Conservation (phyloP, 1,140 invertebrate genomes). For the Caligus rogercresseyi region DNA sequence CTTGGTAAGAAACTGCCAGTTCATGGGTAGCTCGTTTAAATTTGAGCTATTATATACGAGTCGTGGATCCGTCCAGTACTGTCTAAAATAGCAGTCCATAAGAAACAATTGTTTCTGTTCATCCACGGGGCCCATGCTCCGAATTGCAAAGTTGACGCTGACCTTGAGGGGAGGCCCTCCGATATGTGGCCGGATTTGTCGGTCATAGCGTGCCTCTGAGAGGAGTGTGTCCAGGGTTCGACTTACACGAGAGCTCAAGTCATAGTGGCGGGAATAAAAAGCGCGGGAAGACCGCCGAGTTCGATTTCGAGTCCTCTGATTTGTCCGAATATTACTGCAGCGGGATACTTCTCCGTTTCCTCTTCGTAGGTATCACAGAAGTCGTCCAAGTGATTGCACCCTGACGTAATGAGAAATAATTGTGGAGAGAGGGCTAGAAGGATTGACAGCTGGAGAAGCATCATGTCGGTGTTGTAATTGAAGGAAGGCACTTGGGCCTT, state of each 20-base stretch:
- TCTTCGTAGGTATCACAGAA: neutral
- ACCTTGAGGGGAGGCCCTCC: conserved; percentile 3
- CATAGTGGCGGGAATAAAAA: neutral
- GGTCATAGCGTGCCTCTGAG: conserved; percentile 8
- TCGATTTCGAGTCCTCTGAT: neutral
- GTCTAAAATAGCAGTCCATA: conserved; percentile 36
- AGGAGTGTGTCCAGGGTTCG: conserved; percentile 3
- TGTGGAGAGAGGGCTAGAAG: neutral
- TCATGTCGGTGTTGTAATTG: no score
- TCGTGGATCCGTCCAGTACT: conserved; percentile 33
- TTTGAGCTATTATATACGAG: conserved; percentile 24
- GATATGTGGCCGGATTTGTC: conserved; percentile 12
- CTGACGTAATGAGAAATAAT: neutral
- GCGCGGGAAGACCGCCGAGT: neutral
- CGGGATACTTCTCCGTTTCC: neutral
- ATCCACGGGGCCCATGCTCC: conserved; percentile 20
- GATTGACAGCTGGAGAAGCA: neutral
- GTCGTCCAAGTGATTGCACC: neutral
- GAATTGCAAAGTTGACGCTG: conserved; percentile 14
- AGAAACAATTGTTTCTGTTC: conserved; percentile 29
- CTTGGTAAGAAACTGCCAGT: conserved; percentile 26
- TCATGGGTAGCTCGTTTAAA: conserved; percentile 24
- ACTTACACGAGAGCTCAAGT: neutral
- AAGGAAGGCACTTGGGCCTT: no score
- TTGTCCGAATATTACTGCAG: neutral